A percentile compares a stretch with the other conserved stretches of the same genome.
Evolutionary conservation across 1,140 invertebrate species (phyloP).

Genomic region (Ceratoteleas bidentatus): DNA sequence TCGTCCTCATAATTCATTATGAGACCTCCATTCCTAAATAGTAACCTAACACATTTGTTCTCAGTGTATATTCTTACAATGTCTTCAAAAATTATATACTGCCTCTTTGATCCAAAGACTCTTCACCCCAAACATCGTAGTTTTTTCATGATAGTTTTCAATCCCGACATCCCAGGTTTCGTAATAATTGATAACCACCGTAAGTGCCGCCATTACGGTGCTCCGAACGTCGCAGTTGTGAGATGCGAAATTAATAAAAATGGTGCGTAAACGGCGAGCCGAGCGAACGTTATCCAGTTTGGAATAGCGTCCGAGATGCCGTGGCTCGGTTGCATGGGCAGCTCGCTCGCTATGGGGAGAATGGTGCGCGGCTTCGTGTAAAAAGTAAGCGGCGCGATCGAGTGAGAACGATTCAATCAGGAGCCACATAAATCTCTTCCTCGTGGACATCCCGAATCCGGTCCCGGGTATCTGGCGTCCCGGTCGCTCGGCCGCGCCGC

Average conservation of each 20-base stretch:
- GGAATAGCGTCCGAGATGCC: conserved; percentile 56
- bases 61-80: no score
- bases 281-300: conserved; percentile 56
- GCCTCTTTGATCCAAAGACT: no score
- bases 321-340: conserved; percentile 44
- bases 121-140: no score
- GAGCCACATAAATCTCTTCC: conserved; percentile 81
- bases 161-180: no score
- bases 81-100: no score
- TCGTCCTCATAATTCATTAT: no score
- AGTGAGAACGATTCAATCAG: conserved; percentile 83
- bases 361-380: conserved; percentile 67
- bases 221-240: no score
- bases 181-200: no score
- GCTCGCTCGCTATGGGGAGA: conserved; percentile 47
- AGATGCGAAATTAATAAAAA: conserved; percentile 25
- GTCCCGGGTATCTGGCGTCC: conserved; percentile 59
- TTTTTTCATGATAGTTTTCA: no score
- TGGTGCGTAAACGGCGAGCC: conserved; percentile 32
- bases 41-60: no score
- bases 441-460: conserved; percentile 77
- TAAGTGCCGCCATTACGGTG: no score
- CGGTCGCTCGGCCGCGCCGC: conserved; percentile 8
- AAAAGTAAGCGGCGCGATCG: conserved; percentile 79
- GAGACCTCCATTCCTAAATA: no score